Conservation (phyloP, 2,888 invertebrate species). For the Drosophila histrio region DNA sequence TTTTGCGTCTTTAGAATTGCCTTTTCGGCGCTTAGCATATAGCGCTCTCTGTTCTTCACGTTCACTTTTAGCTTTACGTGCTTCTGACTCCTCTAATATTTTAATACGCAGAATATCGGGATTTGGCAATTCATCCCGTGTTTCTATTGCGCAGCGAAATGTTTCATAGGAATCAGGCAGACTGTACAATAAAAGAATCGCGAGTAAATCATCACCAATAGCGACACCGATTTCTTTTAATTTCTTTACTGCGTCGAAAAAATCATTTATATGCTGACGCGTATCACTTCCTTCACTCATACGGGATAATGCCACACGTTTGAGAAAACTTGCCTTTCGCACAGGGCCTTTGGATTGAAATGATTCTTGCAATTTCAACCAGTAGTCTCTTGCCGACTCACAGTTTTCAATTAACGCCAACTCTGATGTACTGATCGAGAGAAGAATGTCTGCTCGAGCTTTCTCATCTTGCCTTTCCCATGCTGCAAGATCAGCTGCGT, state of each 20-base stretch:
- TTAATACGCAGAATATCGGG: no score
- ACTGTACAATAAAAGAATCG: not conserved
- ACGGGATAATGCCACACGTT: constrained; percentile 1
- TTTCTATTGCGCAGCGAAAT: no score
- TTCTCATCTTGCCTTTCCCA: not conserved
- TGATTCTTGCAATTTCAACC: not conserved
- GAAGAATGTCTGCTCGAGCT: not conserved
- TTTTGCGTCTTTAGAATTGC: not conserved
- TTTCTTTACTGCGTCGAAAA: constrained; percentile 21
- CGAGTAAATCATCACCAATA: constrained; percentile 10
- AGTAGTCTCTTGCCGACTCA: not conserved
- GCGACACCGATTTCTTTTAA: constrained; percentile 12
- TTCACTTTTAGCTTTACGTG: no score
- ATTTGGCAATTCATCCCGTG: no score
- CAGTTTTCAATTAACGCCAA: not conserved
- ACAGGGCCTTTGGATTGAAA: constrained; percentile 16
- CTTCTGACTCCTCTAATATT: no score
- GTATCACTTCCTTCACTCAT: not conserved
- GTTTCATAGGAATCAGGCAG: not conserved
- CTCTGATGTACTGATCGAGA: not conserved
- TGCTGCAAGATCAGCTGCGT: not conserved
- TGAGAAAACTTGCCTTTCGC: constrained; percentile 10
- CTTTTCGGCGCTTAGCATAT: constrained; percentile 2
- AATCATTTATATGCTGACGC: constrained; percentile 10
- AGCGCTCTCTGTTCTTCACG: no score